Percentiles rank a stretch among this genome's conserved stretches.
Evolutionary conservation across 2,797 vertebrate species (phyloP).

Genomic region (Phataginus tricuspis): DNA sequence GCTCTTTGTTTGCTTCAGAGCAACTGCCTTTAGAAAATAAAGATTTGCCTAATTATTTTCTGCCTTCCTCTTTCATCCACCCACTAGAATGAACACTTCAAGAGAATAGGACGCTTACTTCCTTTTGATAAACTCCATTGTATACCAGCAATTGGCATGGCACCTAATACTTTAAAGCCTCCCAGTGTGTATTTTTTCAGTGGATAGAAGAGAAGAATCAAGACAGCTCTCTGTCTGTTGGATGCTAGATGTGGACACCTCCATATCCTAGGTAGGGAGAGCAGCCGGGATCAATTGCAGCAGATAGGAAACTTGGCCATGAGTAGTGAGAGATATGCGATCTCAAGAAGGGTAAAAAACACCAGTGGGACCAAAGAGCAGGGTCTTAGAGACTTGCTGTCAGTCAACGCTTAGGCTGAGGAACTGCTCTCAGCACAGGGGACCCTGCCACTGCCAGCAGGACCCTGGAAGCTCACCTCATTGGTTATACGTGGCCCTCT

Average conservation of each 20-base stretch:
- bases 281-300: background rate
- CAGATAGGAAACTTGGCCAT: background rate
- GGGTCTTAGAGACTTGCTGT: background rate
- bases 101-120: background rate
- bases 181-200: background rate
- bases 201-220: background rate
- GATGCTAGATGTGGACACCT: background rate
- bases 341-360: background rate
- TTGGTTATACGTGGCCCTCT: background rate
- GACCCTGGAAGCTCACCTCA: background rate
- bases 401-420: background rate
- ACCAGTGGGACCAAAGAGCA: background rate
- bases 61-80: background rate
- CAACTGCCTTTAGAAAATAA: background rate
- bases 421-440: too few relatives aligned
- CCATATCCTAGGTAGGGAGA: background rate
- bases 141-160: background rate
- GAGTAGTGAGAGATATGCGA: background rate
- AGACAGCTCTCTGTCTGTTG: background rate
- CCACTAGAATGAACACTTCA: background rate
- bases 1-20: background rate
- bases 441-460: background rate
- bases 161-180: background rate
- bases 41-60: background rate
- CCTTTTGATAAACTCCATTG: background rate